A percentile compares a stretch with the other conserved stretches of the same genome.
Conservation (phyloP, 2,113 vertebrate genomes). For the Aythya baeri region DNA sequence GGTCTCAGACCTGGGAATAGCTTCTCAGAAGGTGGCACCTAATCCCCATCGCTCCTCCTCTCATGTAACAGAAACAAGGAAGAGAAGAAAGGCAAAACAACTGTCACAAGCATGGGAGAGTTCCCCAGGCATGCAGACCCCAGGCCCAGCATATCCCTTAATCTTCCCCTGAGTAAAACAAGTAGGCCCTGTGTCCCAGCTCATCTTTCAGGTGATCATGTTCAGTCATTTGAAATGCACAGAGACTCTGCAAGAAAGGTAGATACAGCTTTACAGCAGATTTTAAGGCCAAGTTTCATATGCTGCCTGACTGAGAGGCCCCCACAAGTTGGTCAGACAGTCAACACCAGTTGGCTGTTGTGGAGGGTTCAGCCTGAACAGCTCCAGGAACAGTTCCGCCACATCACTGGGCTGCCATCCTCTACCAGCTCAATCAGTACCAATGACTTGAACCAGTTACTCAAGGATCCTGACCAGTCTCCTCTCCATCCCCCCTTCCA, state of each 20-base stretch:
- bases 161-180: background rate
- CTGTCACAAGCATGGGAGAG: background rate
- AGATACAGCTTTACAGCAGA: background rate
- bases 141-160: background rate
- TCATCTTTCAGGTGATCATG: background rate
- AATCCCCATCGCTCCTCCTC: background rate
- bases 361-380: background rate
- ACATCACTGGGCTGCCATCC: background rate
- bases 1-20: background rate
- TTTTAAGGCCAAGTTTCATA: background rate
- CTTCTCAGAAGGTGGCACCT: background rate
- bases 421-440: background rate
- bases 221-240: background rate
- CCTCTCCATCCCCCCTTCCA: background rate
- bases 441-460: fast-evolving
- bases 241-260: background rate
- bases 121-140: background rate
- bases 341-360: background rate
- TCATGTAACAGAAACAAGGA: background rate
- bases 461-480: background rate
- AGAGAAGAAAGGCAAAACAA: background rate
- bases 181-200: background rate
- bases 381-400: background rate
- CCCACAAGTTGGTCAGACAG: fast-evolving
- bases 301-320: fast-evolving